Evolutionary conservation across 2,797 vertebrate genomes (phyloP), one percentile per base, ranked within the genome.

Genomic region (Eremophila alpestris): DNA sequence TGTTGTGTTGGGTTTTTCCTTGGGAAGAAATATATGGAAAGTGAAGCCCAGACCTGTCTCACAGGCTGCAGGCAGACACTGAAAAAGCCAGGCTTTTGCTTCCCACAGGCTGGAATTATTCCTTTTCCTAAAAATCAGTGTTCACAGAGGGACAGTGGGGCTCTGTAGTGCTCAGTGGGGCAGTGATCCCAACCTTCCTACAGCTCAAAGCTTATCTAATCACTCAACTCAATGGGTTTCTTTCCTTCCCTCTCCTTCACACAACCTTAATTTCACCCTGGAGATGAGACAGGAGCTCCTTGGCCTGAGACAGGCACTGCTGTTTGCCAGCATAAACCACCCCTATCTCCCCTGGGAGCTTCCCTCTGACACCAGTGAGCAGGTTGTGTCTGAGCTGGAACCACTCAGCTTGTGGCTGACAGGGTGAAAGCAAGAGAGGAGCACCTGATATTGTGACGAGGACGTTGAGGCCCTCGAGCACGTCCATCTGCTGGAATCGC

Each of bases 401-500:
- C 36, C 0, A 1, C 77, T 34, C 1, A 1, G 41, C 34, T 32
- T 0, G 49, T 13, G 20, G 40, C 16, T 2, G 45, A 68, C 0
- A 5, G 34, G 32, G 5, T 45, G 22, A 13, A 13, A 62, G 34
- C 56, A 45, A 0, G 0, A 48, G 52, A 58, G 58, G 52, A 78
- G 11, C 74, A 99, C 99, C 99, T 97, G 99, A 99, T 98, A 99
- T 99, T 94, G 99, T 99, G 95, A 99, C 99, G 11, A 99, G 99
- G 93, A 99, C 99, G 7, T 99, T 99, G 56, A 99, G 98, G 38
- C 99, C 99, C 96, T 99, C 99, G 16, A 99, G 98, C 36, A 99
- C 99, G 3, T 99, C 99, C 99, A 99, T 99, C 98, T 99, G 99
- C 64, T 99, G 99, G 97, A 99, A 99, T 40, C 99, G 98, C 51